Percentiles rank a stretch among this genome's conserved stretches.
Conservation (phyloP, 2,797 vertebrate species). For the Sardinella longiceps region DNA sequence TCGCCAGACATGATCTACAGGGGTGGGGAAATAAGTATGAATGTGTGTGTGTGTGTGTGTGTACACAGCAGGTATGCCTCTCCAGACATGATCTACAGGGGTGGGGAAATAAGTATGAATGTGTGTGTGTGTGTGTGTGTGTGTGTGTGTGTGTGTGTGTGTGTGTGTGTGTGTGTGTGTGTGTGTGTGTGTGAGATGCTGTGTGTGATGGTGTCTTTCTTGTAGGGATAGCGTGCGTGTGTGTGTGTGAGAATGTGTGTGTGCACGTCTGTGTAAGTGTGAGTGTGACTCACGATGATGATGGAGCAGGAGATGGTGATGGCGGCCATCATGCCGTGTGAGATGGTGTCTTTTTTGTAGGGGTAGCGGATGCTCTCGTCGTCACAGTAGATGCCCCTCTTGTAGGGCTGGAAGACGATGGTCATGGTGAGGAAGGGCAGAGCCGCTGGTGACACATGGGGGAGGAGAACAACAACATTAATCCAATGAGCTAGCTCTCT, state of each 20-base stretch:
- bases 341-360: slow-evolving; percentile 90
- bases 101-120: background rate
- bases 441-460: slow-evolving; percentile 71
- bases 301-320: slow-evolving; percentile 87
- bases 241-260: background rate
- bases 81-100: slow-evolving; percentile 72
- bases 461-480: no score
- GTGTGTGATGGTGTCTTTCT: no score
- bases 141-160: background rate
- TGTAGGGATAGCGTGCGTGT: no score
- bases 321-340: slow-evolving; percentile 87
- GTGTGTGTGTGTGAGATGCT: background rate
- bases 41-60: slow-evolving; percentile 49
- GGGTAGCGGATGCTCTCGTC: slow-evolving; percentile 90
- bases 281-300: slow-evolving; percentile 86
- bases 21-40: background rate
- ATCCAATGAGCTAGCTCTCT: no score
- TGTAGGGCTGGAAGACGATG: slow-evolving; percentile 82
- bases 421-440: slow-evolving; percentile 89
- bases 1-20: slow-evolving; percentile 76
- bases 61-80: slow-evolving; percentile 87
- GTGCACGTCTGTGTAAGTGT: background rate
- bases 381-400: slow-evolving; percentile 87
- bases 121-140: slow-evolving; percentile 62
- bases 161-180: background rate